Conservation (phyloP, 2,888 invertebrate genomes). For the Clivina fossor region DNA sequence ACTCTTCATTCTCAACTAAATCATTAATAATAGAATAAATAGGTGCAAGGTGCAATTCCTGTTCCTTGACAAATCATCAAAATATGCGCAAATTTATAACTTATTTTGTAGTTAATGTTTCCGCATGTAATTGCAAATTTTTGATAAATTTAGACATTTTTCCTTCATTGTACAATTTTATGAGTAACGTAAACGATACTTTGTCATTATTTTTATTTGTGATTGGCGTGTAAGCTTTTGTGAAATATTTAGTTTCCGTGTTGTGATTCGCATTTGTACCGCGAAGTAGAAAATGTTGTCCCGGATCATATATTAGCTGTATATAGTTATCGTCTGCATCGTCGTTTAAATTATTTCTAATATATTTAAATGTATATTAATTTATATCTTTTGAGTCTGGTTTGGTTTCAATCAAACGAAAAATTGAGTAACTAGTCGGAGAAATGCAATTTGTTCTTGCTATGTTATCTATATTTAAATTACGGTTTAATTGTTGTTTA, state of each 20-base stretch:
- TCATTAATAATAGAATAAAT: constrained; percentile 64
- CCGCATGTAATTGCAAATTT: constrained; percentile 54
- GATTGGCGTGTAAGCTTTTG: constrained; percentile 60
- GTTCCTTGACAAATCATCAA: constrained; percentile 71
- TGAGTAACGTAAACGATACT: constrained; percentile 56
- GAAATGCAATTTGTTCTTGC: constrained; percentile 45
- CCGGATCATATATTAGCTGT: constrained; percentile 48
- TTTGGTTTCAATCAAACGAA: constrained; percentile 46
- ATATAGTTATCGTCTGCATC: constrained; percentile 26
- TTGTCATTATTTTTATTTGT: constrained; percentile 44
- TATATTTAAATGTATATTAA: constrained; percentile 49
- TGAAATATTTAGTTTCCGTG: constrained; percentile 49
- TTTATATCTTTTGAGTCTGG: constrained; percentile 43
- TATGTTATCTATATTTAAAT: not conserved
- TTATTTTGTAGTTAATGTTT: constrained; percentile 58
- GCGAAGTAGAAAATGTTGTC: constrained; percentile 58
- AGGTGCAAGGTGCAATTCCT: constrained; percentile 74
- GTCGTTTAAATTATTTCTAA: constrained; percentile 4
- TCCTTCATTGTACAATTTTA: constrained; percentile 54
- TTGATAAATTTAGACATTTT: constrained; percentile 60
- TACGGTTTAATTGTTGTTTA: constrained; percentile 47
- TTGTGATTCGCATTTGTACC: constrained; percentile 35
- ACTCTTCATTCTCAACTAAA: constrained; percentile 66
- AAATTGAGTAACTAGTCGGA: constrained; percentile 45
- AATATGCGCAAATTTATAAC: constrained; percentile 52